These are phyloP conservation scores for Enteromius paludinosus DNA, from an alignment of 2,797 vertebrate species.

Conservation along the genomic window DNA sequence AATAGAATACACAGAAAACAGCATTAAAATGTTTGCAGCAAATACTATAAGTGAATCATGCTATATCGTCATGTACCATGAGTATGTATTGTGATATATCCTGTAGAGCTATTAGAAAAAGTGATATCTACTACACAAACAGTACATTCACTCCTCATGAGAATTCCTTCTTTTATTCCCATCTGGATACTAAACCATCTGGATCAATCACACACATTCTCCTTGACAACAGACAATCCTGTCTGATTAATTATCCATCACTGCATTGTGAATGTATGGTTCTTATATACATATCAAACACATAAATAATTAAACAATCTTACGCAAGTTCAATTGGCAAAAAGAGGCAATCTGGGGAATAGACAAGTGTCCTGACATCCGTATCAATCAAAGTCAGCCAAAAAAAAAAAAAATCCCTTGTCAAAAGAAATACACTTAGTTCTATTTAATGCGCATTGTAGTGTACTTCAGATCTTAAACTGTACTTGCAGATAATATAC, in stretches of 20 bases:
- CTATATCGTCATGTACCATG: neutral
- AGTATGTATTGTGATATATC: neutral
- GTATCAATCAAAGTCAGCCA: neutral
- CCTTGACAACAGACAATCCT: slow-evolving; percentile 20
- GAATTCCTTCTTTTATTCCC: neutral
- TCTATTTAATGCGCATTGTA: neutral
- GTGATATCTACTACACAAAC: slow-evolving; percentile 1
- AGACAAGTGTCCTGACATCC: neutral
- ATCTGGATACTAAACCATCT: slow-evolving; percentile 32
- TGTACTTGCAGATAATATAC: neutral
- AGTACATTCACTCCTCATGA: slow-evolving; percentile 8
- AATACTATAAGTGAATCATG: neutral
- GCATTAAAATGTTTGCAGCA: too few relatives aligned
- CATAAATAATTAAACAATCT: neutral
- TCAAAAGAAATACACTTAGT: neutral
- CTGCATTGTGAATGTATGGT: neutral
- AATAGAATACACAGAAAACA: too few relatives aligned
- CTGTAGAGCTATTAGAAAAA: neutral
- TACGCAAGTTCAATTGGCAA: neutral
- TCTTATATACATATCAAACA: neutral
- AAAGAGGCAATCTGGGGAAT: neutral
- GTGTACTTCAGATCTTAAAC: neutral
- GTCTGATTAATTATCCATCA: slow-evolving; percentile 42
- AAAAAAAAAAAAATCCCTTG: neutral
- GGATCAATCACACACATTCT: slow-evolving; percentile 49